phyloP scores from a whole-genome alignment of 2,113 vertebrate species.

The Eudyptes chrysolophus region DNA sequence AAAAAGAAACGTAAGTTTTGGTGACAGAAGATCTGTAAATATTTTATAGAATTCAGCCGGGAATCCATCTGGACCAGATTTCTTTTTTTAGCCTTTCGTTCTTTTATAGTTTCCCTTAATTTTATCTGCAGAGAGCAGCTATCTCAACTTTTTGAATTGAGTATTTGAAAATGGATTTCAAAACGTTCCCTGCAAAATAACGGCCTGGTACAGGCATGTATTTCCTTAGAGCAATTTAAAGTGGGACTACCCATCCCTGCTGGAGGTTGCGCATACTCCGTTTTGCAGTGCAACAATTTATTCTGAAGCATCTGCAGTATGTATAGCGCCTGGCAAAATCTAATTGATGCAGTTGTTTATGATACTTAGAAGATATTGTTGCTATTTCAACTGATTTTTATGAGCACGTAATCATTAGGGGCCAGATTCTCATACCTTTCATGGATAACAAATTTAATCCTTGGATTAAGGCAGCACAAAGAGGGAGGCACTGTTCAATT shows the following conservation, averaged over 20 bases:
- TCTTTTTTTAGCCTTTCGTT: conserved; percentile 45
- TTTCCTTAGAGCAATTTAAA: not conserved
- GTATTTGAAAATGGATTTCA: not conserved
- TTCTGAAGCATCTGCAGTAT: not conserved
- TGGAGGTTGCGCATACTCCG: not conserved
- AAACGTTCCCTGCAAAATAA: not conserved
- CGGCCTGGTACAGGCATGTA: not conserved
- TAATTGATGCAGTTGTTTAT: not conserved
- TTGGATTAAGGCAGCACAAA: not conserved
- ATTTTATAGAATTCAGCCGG: conserved; percentile 61
- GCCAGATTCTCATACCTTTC: not conserved
- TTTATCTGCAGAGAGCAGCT: not conserved
- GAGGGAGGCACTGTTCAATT: not conserved
- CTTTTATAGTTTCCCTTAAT: conserved; percentile 36
- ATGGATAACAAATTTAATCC: not conserved
- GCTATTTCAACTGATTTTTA: not conserved
- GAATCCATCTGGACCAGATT: conserved; percentile 62
- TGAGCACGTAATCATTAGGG: not conserved
- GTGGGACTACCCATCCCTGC: not conserved
- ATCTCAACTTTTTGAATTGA: not conserved
- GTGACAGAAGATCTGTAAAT: conserved; percentile 68
- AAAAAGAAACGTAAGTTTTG: conserved; percentile 55
- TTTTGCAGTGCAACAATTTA: not conserved
- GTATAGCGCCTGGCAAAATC: not conserved
- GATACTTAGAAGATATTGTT: not conserved